Conservation (phyloP, 2,797 vertebrate species). For the Siniperca obscura region DNA sequence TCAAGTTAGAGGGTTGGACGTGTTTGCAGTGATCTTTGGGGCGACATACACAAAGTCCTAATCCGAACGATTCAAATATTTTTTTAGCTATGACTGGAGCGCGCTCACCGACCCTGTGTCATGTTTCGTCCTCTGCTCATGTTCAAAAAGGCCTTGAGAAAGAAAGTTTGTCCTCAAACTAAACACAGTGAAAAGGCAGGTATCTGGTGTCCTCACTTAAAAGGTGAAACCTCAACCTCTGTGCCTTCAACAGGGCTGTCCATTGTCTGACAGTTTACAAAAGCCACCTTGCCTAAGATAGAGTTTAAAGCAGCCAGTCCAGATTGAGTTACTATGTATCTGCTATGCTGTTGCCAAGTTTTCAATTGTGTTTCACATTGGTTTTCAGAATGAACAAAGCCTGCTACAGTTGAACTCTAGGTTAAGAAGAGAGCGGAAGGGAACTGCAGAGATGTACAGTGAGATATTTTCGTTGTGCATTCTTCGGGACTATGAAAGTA, state of each 20-base stretch:
- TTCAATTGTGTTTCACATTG: slow-evolving; percentile 70
- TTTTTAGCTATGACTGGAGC: slow-evolving; percentile 17
- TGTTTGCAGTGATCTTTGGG: slow-evolving; percentile 19
- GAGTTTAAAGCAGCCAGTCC: slow-evolving; percentile 68
- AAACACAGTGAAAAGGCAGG: slow-evolving; percentile 71
- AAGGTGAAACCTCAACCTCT: slow-evolving; percentile 79
- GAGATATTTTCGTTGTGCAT: slow-evolving; percentile 61
- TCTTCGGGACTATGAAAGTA: slow-evolving; percentile 60
- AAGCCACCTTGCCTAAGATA: slow-evolving; percentile 70
- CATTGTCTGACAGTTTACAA: slow-evolving; percentile 80
- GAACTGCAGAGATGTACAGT: slow-evolving; percentile 66
- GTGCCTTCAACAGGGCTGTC: slow-evolving; percentile 77
- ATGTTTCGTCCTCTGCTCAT: slow-evolving; percentile 54
- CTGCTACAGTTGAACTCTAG: slow-evolving; percentile 62
- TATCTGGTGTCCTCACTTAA: slow-evolving; percentile 80
- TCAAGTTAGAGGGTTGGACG: slow-evolving; percentile 40
- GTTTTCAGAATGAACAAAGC: slow-evolving; percentile 70
- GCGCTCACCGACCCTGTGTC: slow-evolving; percentile 45
- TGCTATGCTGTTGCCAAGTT: slow-evolving; percentile 60
- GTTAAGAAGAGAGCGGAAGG: slow-evolving; percentile 62
- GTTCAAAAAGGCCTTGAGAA: slow-evolving; percentile 66
- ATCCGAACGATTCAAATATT: slow-evolving; percentile 30
- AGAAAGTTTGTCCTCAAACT: slow-evolving; percentile 79
- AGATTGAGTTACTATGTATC: slow-evolving; percentile 70
- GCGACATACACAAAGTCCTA: slow-evolving; percentile 15